Conservation (phyloP, 1,140 invertebrate genomes). For the Ephestia elutella region DNA sequence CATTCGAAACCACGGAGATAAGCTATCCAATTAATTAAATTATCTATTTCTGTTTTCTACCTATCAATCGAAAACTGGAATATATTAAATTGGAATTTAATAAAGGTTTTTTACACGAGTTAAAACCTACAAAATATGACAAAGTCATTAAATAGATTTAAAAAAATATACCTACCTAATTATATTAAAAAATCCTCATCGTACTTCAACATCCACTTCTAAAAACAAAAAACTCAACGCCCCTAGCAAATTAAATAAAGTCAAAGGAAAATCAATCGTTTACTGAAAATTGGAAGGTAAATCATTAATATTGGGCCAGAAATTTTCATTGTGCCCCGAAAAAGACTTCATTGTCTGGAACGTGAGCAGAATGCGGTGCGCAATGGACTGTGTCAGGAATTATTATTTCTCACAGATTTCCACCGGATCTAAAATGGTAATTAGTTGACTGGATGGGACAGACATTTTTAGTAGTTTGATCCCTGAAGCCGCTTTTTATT, state of each 20-base stretch:
- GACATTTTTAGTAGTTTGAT: too few species aligned
- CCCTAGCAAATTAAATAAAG: not conserved
- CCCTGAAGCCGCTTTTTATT: too few species aligned
- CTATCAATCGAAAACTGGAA: too few species aligned
- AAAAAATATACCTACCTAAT: too few species aligned
- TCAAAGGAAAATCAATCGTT: not conserved
- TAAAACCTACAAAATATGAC: too few species aligned
- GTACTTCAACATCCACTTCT: not conserved
- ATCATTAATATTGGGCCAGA: conserved; percentile 12
- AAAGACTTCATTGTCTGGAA: conserved; percentile 53
- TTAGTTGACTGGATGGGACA: conserved; percentile 15
- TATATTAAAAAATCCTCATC: too few species aligned
- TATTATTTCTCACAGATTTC: conserved; percentile 42
- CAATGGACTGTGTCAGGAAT: conserved; percentile 37
- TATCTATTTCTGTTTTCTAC: too few species aligned
- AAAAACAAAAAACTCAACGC: not conserved
- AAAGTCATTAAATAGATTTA: too few species aligned
- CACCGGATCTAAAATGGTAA: conserved; percentile 15
- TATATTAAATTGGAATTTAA: too few species aligned
- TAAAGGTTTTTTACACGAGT: too few species aligned
- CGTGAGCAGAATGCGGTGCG: conserved; percentile 43
- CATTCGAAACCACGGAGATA: too few species aligned
- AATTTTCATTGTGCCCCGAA: conserved; percentile 17
- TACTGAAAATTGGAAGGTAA: not conserved
- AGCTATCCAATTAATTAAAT: too few species aligned